Percentiles rank a stretch among this genome's conserved stretches.
Evolutionary conservation across 1,140 invertebrate genomes (phyloP).

Genomic region (Lucilia cuprina): DNA sequence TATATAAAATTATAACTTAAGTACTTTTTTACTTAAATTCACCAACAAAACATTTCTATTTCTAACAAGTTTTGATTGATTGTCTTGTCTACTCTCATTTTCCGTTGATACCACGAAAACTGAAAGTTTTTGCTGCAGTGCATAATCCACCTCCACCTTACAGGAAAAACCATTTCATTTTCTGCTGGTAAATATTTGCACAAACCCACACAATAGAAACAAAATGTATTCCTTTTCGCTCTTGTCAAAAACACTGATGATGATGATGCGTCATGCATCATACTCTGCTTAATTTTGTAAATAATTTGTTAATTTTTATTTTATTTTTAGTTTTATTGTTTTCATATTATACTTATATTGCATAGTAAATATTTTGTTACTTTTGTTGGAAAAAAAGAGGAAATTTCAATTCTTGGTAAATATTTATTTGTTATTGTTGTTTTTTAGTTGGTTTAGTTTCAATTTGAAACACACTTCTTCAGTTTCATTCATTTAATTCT

Average conservation of each 20-base stretch:
- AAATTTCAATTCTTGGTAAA: neutral
- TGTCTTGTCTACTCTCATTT: too few species aligned
- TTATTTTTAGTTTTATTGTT: neutral
- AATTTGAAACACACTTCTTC: neutral
- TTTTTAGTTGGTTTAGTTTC: neutral
- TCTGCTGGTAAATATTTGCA: neutral
- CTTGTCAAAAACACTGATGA: neutral
- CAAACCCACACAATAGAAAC: neutral
- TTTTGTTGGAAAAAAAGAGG: neutral
- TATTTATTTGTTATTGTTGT: constrained; percentile 6
- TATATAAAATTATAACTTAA: too few species aligned
- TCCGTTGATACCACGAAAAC: too few species aligned
- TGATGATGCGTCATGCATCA: neutral
- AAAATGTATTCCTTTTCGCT: neutral
- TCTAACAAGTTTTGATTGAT: too few species aligned
- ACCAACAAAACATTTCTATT: too few species aligned
- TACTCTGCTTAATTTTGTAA: neutral
- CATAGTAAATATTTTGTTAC: neutral
- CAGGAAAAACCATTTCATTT: neutral
- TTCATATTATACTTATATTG: neutral
- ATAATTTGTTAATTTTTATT: neutral
- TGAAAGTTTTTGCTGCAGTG: too few species aligned
- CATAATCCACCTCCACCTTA: too few species aligned
- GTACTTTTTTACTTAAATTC: too few species aligned
- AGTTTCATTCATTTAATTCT: neutral